phyloP scores from a whole-genome alignment of 2,888 invertebrate species.

The Oscheius sp. region DNA sequence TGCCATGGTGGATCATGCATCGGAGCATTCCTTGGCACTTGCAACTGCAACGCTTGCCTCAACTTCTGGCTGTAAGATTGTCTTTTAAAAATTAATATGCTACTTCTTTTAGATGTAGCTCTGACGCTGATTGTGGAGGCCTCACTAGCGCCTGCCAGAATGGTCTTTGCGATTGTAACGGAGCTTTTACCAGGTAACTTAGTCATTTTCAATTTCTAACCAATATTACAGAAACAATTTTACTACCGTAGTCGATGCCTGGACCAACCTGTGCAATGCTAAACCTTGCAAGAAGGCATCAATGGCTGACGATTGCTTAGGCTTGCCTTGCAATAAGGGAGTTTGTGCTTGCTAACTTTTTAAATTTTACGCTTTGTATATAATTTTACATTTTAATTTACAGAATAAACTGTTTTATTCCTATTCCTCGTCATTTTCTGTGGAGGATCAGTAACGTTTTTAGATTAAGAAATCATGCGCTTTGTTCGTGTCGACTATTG shows the following conservation, averaged over 20 bases:
- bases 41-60: slow-evolving; percentile 16
- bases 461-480: too few relatives aligned
- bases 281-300: background rate
- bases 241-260: slow-evolving; percentile 22
- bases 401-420: too few relatives aligned
- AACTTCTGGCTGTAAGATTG: slow-evolving; percentile 16
- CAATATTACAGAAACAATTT: too few relatives aligned
- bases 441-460: too few relatives aligned
- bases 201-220: too few relatives aligned
- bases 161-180: slow-evolving; percentile 21
- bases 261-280: slow-evolving; percentile 25
- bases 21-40: background rate
- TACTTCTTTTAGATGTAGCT: too few relatives aligned
- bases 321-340: slow-evolving; percentile 23
- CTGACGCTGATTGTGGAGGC: slow-evolving; percentile 19
- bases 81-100: too few relatives aligned
- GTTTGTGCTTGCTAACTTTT: slow-evolving; percentile 23
- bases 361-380: too few relatives aligned
- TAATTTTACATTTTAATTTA: too few relatives aligned
- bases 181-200: slow-evolving; percentile 1
- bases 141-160: slow-evolving; percentile 5
- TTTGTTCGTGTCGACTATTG: too few relatives aligned
- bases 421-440: too few relatives aligned
- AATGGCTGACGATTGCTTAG: background rate
- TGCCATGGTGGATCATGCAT: slow-evolving; percentile 15